Percentiles rank a stretch among this genome's conserved stretches.
Evolutionary conservation across 2,888 invertebrate species (phyloP).

Genomic region (Cabera pusaria): DNA sequence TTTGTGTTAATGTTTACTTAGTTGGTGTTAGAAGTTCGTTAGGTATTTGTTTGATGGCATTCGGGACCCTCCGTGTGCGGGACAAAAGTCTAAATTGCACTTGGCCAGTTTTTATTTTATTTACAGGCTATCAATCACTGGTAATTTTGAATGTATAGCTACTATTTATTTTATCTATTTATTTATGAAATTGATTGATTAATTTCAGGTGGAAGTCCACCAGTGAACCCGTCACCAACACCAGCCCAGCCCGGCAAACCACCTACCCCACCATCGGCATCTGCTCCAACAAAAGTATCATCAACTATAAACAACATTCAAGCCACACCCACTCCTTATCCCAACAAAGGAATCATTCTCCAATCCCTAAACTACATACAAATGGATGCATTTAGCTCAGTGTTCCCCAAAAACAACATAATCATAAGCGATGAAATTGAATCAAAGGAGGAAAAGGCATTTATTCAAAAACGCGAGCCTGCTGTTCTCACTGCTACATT

Average conservation of each 20-base stretch:
- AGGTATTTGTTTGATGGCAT: no score
- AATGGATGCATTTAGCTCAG: constrained; percentile 74
- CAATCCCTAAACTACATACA: constrained; percentile 77
- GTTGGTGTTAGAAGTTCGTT: no score
- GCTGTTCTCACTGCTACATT: constrained; percentile 65
- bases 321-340: constrained; percentile 60
- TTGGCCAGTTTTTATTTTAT: no score
- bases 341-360: constrained; percentile 69
- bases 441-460: constrained; percentile 38
- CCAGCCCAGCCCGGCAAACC: constrained; percentile 7
- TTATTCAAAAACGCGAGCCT: constrained; percentile 48
- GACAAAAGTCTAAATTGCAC: no score
- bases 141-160: no score
- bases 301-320: constrained; percentile 18
- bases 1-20: no score
- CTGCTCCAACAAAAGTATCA: constrained; percentile 16
- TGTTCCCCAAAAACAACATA: constrained; percentile 52
- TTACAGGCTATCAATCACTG: no score
- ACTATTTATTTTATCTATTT: no score
- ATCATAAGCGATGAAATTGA: constrained; percentile 32
- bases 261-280: neutral
- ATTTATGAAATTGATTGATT: no score
- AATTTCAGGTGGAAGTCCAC: constrained; percentile 26
- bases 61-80: no score
- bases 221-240: constrained; percentile 13